phyloP scores from a whole-genome alignment of 2,113 vertebrate species.

The Larimichthys crocea region DNA sequence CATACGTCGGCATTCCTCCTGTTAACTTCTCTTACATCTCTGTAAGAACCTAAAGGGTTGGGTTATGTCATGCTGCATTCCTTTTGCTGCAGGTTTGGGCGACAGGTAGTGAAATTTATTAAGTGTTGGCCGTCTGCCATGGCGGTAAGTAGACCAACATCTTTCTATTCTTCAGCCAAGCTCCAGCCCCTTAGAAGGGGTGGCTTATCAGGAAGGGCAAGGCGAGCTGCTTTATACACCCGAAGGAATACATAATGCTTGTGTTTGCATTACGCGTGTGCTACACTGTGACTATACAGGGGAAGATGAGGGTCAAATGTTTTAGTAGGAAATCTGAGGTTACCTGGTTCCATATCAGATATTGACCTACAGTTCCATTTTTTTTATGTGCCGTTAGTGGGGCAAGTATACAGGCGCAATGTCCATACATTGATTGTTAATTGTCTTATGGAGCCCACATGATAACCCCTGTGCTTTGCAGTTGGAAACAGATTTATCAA shows the following conservation, averaged over 20 bases:
- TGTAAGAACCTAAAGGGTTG: slow-evolving; percentile 32
- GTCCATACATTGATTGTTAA: slow-evolving; percentile 52
- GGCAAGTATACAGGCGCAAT: background rate
- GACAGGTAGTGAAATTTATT: slow-evolving; percentile 75
- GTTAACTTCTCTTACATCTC: slow-evolving; percentile 46
- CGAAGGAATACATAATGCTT: slow-evolving; percentile 67
- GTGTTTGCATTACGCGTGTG: slow-evolving; percentile 64
- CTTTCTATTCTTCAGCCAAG: slow-evolving; percentile 58
- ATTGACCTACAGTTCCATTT: slow-evolving; percentile 39
- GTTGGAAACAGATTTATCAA: slow-evolving; percentile 38
- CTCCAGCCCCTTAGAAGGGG: slow-evolving; percentile 45
- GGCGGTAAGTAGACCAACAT: slow-evolving; percentile 61
- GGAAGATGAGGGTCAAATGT: slow-evolving; percentile 61
- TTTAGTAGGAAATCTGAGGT: slow-evolving; percentile 55
- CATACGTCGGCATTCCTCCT: background rate
- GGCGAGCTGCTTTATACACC: slow-evolving; percentile 50
- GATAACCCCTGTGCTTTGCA: slow-evolving; percentile 50
- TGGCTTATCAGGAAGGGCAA: slow-evolving; percentile 62
- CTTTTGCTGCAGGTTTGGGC: slow-evolving; percentile 54
- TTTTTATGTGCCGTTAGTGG: background rate
- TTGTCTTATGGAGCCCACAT: slow-evolving; percentile 49
- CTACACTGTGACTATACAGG: slow-evolving; percentile 35
- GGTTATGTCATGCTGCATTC: slow-evolving; percentile 71
- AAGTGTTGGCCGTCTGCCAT: slow-evolving; percentile 72
- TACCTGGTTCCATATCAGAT: slow-evolving; percentile 49